phyloP scores from a whole-genome alignment of 2,797 vertebrate species.

The Nannoperca australis region DNA sequence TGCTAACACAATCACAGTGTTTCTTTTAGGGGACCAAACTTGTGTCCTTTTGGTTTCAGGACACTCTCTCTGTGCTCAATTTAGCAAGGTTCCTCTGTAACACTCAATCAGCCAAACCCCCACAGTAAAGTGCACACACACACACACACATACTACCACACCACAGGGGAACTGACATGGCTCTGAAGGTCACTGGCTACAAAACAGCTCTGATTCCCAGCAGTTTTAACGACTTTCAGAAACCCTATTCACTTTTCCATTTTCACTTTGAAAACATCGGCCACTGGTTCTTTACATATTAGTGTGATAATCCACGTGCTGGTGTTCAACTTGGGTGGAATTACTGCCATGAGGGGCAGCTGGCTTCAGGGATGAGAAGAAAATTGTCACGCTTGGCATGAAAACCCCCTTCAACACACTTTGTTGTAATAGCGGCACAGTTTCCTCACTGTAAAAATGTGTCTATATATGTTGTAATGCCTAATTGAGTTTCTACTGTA shows the following conservation, averaged over 20 bases:
- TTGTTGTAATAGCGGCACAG: constrained; percentile 1
- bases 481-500: constrained; percentile 28
- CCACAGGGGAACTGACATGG: constrained; percentile 50
- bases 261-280: constrained; percentile 61
- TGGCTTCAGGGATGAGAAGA: constrained; percentile 37
- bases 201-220: constrained; percentile 56
- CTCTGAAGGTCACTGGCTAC: constrained; percentile 67
- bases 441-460: constrained; percentile 12
- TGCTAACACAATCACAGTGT: neutral
- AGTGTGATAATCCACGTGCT: constrained; percentile 53
- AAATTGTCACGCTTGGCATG: constrained; percentile 34
- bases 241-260: constrained; percentile 61
- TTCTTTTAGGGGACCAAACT: neutral
- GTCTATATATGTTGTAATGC: constrained; percentile 5
- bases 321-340: constrained; percentile 47
- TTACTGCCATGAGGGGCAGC: constrained; percentile 50
- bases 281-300: constrained; percentile 24
- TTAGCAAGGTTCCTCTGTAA: constrained; percentile 40
- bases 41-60: constrained; percentile 25
- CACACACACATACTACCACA: constrained; percentile 13
- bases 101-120: constrained; percentile 43
- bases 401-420: constrained; percentile 5
- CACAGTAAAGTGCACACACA: constrained; percentile 29
- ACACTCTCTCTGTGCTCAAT: constrained; percentile 32
- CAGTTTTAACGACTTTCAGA: constrained; percentile 73